Percentiles rank a stretch among this genome's conserved stretches.
Conservation (phyloP, 2,888 invertebrate genomes). For the Seladonia tumulorum region DNA sequence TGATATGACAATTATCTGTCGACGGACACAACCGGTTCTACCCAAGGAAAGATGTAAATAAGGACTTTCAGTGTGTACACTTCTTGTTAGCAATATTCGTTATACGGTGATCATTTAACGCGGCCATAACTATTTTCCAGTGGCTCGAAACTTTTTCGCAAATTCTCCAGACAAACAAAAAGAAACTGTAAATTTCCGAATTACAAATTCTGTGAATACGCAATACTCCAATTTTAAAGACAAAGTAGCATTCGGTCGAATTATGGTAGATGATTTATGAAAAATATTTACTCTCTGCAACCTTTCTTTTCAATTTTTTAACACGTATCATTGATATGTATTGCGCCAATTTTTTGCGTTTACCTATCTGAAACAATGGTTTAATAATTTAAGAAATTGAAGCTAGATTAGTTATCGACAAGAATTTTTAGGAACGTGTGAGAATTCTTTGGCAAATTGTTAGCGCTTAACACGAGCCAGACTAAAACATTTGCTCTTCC, state of each 20-base stretch:
- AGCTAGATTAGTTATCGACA: not conserved
- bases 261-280: no score
- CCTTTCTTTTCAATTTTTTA: no score
- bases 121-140: not conserved
- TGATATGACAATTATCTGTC: slow-evolving; percentile 57
- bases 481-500: not conserved
- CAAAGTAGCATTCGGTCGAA: no score
- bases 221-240: no score
- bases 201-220: no score
- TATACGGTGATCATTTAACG: not conserved
- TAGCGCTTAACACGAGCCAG: not conserved
- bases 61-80: not conserved
- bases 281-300: no score
- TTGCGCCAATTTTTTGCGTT: no score
- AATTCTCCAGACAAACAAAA: no score
- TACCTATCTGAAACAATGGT: no score
- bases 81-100: not conserved
- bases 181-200: no score
- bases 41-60: slow-evolving; percentile 29
- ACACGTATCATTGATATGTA: no score
- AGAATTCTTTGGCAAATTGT: no score
- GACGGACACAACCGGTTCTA: slow-evolving; percentile 47
- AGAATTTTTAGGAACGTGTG: slow-evolving; percentile 3
- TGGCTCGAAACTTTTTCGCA: not conserved
- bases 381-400: not conserved